Evolutionary conservation across 2,113 vertebrate species (phyloP).

Genomic region (Marcusenius ussheri): DNA sequence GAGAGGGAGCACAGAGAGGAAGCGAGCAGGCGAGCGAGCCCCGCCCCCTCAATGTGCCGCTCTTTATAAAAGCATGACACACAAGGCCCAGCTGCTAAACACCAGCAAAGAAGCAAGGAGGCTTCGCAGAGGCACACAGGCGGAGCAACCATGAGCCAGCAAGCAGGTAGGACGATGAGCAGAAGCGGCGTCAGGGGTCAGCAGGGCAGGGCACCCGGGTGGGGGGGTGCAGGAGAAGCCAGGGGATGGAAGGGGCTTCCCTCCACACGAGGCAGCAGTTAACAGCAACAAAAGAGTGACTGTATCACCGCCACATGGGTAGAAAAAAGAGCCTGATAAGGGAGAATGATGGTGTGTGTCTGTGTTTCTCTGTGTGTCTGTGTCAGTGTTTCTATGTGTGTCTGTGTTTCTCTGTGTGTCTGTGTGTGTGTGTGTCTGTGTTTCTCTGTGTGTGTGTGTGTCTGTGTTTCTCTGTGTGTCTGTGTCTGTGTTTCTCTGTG

Average conservation of each 20-base stretch:
- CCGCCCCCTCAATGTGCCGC: neutral
- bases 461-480: neutral
- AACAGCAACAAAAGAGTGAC: neutral
- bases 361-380: neutral
- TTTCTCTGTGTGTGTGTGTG: neutral
- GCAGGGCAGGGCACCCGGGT: neutral
- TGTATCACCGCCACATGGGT: neutral
- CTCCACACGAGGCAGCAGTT: neutral
- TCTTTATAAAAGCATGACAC: conserved; percentile 5
- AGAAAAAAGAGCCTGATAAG: neutral
- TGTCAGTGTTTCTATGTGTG: neutral
- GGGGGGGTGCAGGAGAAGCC: neutral
- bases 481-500: neutral
- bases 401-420: neutral
- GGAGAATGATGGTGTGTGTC: neutral
- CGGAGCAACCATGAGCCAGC: neutral
- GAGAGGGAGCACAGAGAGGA: neutral
- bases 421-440: neutral
- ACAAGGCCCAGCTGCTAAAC: neutral
- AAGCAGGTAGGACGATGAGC: neutral
- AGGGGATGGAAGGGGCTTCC: neutral
- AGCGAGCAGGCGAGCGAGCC: neutral
- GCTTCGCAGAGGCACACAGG: neutral
- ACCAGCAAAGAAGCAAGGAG: neutral
- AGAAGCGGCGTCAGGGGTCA: neutral